Evolutionary conservation across 2,888 invertebrate genomes (phyloP), one percentile per base, ranked within the genome.

Genomic region (Sinopyrophorus schimmeli): DNA sequence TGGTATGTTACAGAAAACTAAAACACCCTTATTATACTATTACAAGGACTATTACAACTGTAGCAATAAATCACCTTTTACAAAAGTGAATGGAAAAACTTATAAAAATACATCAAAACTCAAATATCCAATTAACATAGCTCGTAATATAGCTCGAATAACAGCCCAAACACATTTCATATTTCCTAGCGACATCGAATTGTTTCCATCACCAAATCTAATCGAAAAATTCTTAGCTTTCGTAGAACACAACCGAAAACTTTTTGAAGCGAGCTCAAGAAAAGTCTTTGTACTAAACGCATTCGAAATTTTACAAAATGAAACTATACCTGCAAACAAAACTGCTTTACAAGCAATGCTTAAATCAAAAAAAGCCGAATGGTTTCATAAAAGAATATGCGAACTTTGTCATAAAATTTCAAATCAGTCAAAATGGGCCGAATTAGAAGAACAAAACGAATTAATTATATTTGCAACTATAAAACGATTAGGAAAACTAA

Each of bases 111-210:
- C 54, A 41, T 38, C 60, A 24, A 42, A 42, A 4, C 14, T 42
- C 2, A 34, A 23, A 62, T 51, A 93, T 70, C 93, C 93, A 2
- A 89, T 93, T 44, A 93, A 93, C 71, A 89, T 92, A 5, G 92
- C 90, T 0, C 79, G 93, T 18, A 93, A 93, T 71, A 80, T 92
- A 9, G 93, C 92, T 1, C 78, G 93, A 30, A 89, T 90, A 63
- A 80, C 84, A 18, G 87, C 92, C 0, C 78, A 86, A 28, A 92
- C 93, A 0, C 84, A 89, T 69, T 93, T 82, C 70, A 80, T 93
- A 26, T 78, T 93, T 44, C 85, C 92, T 14, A 91, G 91, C 38
- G 93, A 93, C 70, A 91, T 93, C 62, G 93, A 94, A 72, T 80
- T 94, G 43, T 93, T 93, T 73, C 68, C 68, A 0, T 61, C 63